Evolutionary conservation across 23 tunicate genomes (phyloP), one percentile per base, ranked within the genome.

Genomic region (Diplosoma virens): DNA sequence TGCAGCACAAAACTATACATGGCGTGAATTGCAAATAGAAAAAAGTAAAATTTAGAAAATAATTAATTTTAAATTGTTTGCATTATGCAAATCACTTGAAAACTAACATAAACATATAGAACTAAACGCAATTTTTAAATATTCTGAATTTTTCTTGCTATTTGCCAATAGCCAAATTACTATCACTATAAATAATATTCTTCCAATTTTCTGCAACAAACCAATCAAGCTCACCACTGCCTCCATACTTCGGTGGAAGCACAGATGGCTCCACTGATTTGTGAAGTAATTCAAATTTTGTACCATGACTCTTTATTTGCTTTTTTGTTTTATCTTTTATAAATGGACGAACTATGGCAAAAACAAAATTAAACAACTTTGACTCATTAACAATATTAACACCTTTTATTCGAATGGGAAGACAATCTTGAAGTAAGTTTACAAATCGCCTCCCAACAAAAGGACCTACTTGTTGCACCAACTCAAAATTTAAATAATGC

Each of bases 391-490:
- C 70, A 6, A 92, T 50, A 59, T 82, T 77, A 45, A 92, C 46
- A 54, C 67, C 46, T 63, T 92, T 92, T n/a, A 85, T 11, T 14
- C 97, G 53, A 1, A 88, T 27, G 14, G 97, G 97, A 82, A 92
- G 67, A 0, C 87, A 46, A 22, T 92, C 92, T 61, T 92, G 92
- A 46, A 92, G 21, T 33, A 76, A 54, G 20, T 84, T 77, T 1
- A 81, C 48, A 25, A 85, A 76, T 31, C 71, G 74, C 69, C 76
- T 92, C 20, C 71, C 92, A 26, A 92, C 33, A 3, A 73, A 69
- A 3, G 97, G 97, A 0, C 93, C 85, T 46, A 85, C 32, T 59
- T 92, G 97, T 31, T 81, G 82, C 11, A 75, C 81, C 35, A 85
- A 65, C 5, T 77, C 64, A 25, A 85, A 16, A 30, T 71, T 68